Conservation (phyloP, 2,797 vertebrate species). For the Eulemur mongoz region DNA sequence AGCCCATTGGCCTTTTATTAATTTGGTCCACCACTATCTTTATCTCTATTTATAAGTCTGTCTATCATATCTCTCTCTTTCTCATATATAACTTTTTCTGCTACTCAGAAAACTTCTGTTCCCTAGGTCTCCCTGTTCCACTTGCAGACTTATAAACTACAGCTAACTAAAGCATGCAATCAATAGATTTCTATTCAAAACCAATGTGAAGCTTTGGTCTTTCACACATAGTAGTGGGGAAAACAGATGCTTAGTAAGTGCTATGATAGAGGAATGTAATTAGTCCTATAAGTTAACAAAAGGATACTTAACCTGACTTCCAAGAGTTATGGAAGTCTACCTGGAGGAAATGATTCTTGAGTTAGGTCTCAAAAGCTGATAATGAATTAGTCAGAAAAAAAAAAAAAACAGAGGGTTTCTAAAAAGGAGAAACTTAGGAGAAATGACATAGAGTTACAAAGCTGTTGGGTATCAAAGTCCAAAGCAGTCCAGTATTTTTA, state of each 20-base stretch:
- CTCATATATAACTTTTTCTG: background rate
- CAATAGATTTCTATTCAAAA: slow-evolving; percentile 14
- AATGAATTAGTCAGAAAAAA: background rate
- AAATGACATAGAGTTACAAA: background rate
- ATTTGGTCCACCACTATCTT: background rate
- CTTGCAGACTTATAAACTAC: background rate
- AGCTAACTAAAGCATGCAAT: background rate
- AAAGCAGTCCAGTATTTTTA: background rate
- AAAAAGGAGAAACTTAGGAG: background rate
- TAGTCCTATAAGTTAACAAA: background rate
- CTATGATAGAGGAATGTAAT: background rate
- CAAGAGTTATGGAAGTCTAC: background rate
- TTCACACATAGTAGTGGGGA: background rate
- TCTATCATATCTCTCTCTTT: background rate
- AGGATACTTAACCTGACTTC: background rate
- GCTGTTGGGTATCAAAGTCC: background rate
- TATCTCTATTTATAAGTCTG: background rate
- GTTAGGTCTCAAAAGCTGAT: background rate
- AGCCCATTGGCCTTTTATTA: background rate
- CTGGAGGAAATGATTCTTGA: background rate
- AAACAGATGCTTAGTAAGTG: background rate
- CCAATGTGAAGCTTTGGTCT: background rate
- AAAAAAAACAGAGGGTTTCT: background rate
- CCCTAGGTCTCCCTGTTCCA: background rate
- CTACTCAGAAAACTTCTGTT: background rate